Base-by-base conservation (phyloP, 2,113 vertebrate genomes). In the Isurus oxyrinchus region DNA sequence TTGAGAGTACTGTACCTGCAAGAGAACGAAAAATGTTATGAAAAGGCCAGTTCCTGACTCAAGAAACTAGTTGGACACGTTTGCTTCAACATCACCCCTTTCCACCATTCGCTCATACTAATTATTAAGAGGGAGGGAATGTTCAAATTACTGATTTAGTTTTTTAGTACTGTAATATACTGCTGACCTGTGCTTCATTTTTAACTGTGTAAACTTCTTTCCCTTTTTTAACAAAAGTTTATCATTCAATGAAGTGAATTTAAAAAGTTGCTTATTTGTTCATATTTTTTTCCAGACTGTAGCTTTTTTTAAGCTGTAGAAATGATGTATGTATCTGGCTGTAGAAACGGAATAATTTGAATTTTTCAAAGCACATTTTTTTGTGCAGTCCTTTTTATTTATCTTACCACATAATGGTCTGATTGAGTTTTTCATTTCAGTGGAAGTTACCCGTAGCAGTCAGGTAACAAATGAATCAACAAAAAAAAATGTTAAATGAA, bases 141-240 rank as follows among this genome's bases (percentile, higher is more conserved):
- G 98, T 98, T 98, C 97, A 98, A 98, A 98, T 98, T 98, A 98
- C 99, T 98, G 98, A 98, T 99, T 99, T 99, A 99, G 98, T 99
- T 99, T 99, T 99, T 98, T 99, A 99, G 98, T 99, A 99, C 98
- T 99, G 99, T 99, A 99, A 99, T 98, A 99, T 98, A 98, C 98
- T 98, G 98, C 98, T 99, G 98, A 99, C 98, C 98, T 98, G 98
- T 99, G 98, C 98, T 99, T 99, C 98, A 99, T 99, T 99, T 99
- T 99, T 98, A 98, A 98, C 97, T 98, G 98, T 99, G 98, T 98
- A 98, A 98, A 98, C 98, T 98, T 99, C 97, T 94, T 97, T 97
- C 98, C 98, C 97, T 97, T 98, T 99, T 99, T 98, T 98, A 98
- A 98, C 97, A 98, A 98, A 98, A 97, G 97, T 98, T 97, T 98